A percentile compares a stretch with the other conserved stretches of the same genome.
Evolutionary conservation across 1,140 invertebrate species (phyloP).

Genomic region (Sipha flava): DNA sequence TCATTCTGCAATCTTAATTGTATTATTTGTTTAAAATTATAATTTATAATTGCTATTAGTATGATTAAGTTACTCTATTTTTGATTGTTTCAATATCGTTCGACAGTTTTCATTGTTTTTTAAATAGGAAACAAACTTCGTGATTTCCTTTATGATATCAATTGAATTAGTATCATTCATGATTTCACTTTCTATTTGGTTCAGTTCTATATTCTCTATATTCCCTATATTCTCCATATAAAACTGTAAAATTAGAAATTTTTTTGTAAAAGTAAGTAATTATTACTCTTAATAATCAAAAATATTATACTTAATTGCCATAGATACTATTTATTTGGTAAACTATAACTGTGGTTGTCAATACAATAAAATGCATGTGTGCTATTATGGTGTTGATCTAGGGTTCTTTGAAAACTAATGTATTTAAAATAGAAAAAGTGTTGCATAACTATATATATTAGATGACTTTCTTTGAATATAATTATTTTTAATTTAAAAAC

Average conservation of each 20-base stretch:
- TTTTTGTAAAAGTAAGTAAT: too few species aligned
- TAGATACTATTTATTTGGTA: not conserved
- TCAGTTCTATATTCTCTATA: conserved; percentile 25
- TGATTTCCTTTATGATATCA: not conserved
- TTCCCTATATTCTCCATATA: conserved; percentile 35
- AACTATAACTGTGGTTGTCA: not conserved
- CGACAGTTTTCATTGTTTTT: not conserved
- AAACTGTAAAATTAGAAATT: too few species aligned
- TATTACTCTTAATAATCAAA: too few species aligned
- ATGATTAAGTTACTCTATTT: not conserved
- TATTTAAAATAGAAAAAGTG: too few species aligned
- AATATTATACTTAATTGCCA: not conserved
- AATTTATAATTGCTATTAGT: not conserved
- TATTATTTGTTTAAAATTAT: not conserved
- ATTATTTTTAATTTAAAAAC: too few species aligned
- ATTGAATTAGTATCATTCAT: not conserved
- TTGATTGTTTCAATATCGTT: not conserved
- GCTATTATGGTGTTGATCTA: too few species aligned
- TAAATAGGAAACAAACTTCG: not conserved
- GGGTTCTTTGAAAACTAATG: too few species aligned
- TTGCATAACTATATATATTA: too few species aligned
- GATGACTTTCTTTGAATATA: too few species aligned
- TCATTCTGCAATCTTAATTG: not conserved
- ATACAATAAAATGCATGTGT: too few species aligned
- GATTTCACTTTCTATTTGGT: not conserved